A percentile compares a stretch with the other conserved stretches of the same genome.
Evolutionary conservation across 2,797 vertebrate genomes (phyloP).

Genomic region (Trachurus trachurus): DNA sequence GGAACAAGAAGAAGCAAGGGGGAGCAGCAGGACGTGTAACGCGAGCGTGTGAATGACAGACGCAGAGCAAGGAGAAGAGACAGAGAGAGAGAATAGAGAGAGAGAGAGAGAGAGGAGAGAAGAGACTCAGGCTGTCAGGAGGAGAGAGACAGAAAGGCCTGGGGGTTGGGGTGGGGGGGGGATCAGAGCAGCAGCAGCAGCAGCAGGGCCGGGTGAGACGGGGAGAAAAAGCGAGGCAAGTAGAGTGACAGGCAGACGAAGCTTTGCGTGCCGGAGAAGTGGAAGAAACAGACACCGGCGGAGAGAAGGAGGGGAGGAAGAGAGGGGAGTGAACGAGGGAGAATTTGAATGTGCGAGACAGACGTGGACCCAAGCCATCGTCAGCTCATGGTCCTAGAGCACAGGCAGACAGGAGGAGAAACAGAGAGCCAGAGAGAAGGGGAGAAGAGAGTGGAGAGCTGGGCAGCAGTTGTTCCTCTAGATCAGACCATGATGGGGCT

Average conservation of each 20-base stretch:
- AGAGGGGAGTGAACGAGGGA: slow-evolving; percentile 73
- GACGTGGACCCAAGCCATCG: slow-evolving; percentile 72
- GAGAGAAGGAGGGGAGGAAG: slow-evolving; percentile 59
- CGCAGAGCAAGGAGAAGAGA: slow-evolving; percentile 66
- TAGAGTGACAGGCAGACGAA: slow-evolving; percentile 73
- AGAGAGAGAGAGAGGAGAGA: slow-evolving; percentile 52
- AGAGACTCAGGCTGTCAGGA: slow-evolving; percentile 75
- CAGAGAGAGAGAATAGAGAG: slow-evolving; percentile 49
- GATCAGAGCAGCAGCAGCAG: slow-evolving; percentile 61
- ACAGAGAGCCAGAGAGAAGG: slow-evolving; percentile 59
- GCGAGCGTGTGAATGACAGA: slow-evolving; percentile 78
- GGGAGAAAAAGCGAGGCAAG: slow-evolving; percentile 33
- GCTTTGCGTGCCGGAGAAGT: slow-evolving; percentile 56
- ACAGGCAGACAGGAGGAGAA: slow-evolving; percentile 61
- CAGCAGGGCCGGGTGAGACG: slow-evolving; percentile 47
- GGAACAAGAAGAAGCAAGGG: slow-evolving; percentile 70
- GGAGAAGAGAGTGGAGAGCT: slow-evolving; percentile 72
- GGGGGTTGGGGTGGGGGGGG: slow-evolving; percentile 33
- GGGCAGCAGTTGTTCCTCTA: slow-evolving; percentile 72
- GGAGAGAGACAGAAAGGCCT: slow-evolving; percentile 75
- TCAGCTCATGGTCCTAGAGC: slow-evolving; percentile 80
- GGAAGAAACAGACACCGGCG: slow-evolving; percentile 62
- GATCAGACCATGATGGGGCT: slow-evolving; percentile 85
- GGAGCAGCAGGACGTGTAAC: slow-evolving; percentile 67
- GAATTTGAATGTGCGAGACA: slow-evolving; percentile 81